Conservation (phyloP, 2,797 vertebrate species). For the Loris lydekkerianus region DNA sequence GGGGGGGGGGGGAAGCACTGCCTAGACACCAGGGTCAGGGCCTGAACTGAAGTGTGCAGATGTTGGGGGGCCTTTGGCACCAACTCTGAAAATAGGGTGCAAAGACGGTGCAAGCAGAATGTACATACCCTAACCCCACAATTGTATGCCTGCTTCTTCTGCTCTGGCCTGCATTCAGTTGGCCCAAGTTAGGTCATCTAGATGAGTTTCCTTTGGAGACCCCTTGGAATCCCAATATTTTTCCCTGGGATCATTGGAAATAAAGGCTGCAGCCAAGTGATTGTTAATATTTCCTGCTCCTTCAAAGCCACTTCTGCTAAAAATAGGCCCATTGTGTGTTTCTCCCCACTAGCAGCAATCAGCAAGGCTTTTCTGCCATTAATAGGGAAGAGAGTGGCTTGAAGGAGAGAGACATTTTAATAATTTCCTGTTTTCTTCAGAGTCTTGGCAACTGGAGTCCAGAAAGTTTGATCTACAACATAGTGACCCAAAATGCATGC, state of each 20-base stretch:
- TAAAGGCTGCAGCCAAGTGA: constrained; percentile 30
- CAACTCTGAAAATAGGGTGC: not conserved
- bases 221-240: constrained; percentile 5
- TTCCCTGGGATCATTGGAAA: not conserved
- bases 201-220: not conserved
- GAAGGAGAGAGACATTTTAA: constrained; percentile 43
- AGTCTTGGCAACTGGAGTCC: constrained; percentile 44
- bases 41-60: constrained; percentile 54
- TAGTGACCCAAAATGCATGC: constrained; percentile 70
- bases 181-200: not conserved
- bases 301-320: constrained; percentile 61
- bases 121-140: not conserved
- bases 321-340: constrained; percentile 67
- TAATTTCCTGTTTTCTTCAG: constrained; percentile 60
- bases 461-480: constrained; percentile 46
- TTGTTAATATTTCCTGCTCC: constrained; percentile 51
- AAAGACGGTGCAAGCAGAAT: not conserved
- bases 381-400: constrained; percentile 43
- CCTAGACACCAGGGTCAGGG: constrained; percentile 4
- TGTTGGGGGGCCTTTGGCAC: not conserved
- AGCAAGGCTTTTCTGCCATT: constrained; percentile 48
- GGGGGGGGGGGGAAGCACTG: constrained; percentile 53
- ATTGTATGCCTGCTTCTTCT: not conserved
- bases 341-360: constrained; percentile 41
- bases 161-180: not conserved